Base-by-base conservation (phyloP, 2,797 vertebrate genomes). In the Schizothorax lantsangensis region DNA sequence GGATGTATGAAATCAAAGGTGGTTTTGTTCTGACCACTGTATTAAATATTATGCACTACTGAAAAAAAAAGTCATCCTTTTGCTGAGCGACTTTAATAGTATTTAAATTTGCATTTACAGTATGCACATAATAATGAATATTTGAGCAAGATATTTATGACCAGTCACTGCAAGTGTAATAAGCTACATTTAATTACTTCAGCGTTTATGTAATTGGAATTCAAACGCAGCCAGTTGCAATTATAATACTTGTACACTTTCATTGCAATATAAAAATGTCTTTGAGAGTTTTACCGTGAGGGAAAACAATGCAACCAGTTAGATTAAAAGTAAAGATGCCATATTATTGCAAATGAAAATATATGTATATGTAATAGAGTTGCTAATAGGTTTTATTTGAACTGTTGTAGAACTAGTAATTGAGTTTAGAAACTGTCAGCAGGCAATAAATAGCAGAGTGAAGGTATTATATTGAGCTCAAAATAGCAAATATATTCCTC, bases 351-450 rank as follows among this genome's bases (percentile, higher is more conserved):
- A 30, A 68, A 85, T 62, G 79, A 30, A 26, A 78, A 89, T 49
- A 17, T 1, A 49, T 69, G 49, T 33, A 78, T 81, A 74, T 14
- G 62, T 82, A 84, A 86, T 47, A 86, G 26, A 33, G 71, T 68
- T 78, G 40, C 12, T 73, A 86, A 86, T 74, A 59, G 23, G 52
- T 33, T 83, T 83, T 33, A 87, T 89, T 79, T 47, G 33, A 85
- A 88, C 73, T 54, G 59, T 59, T n/a, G 59, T 64, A 26, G 59
- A 14, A 30, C 72, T 59, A 59, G 73, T 81, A 89, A 82, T 83
- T 19, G 23, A 74, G 73, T 79, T 64, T 26, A 86, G 57, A 87
- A 84, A 71, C 79, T 59, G 9, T 83, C 74, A 86, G 64, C 45
- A 86, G 62, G 64, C 66, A 82, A 79, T 86, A 66, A 49, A 81